phyloP scores from a whole-genome alignment of 2,888 invertebrate genomes.

The Oscheius sp. region DNA sequence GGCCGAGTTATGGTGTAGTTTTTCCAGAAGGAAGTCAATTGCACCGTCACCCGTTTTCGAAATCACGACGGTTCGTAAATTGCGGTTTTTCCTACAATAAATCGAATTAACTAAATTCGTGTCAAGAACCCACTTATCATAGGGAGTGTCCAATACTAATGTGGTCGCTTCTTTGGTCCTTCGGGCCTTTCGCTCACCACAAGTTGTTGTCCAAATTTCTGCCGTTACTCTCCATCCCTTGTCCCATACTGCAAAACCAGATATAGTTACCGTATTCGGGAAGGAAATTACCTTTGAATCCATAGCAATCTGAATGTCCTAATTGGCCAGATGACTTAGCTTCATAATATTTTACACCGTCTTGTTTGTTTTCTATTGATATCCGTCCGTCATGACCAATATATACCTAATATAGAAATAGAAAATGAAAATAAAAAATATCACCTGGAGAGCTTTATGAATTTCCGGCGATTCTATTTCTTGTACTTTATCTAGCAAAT shows the following conservation, averaged over 20 bases:
- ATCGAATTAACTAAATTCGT: not conserved
- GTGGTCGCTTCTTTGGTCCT: conserved; percentile 25
- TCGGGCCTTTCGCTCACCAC: conserved; percentile 38
- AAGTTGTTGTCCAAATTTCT: conserved; percentile 51
- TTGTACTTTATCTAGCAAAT: conserved; percentile 54
- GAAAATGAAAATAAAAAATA: not conserved
- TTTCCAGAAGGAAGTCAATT: conserved; percentile 69
- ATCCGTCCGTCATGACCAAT: conserved; percentile 69
- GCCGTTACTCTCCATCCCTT: conserved; percentile 50
- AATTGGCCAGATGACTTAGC: conserved; percentile 53
- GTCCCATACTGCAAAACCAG: conserved; percentile 47
- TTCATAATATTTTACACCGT: conserved; percentile 45
- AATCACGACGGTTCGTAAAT: conserved; percentile 56
- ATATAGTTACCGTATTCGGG: not conserved
- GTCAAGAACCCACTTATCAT: conserved; percentile 45
- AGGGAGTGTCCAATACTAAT: conserved; percentile 57
- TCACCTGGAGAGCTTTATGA: conserved; percentile 52
- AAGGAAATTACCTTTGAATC: conserved; percentile 48
- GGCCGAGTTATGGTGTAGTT: conserved; percentile 51
- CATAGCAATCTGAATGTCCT: conserved; percentile 49
- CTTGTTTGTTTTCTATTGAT: conserved; percentile 59
- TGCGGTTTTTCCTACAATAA: conserved; percentile 18
- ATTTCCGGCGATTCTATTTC: conserved; percentile 57
- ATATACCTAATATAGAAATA: conserved; percentile 45
- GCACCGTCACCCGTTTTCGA: conserved; percentile 68